Evolutionary conservation across 2,797 vertebrate species (phyloP).

Genomic region (Sebastes miniatus): DNA sequence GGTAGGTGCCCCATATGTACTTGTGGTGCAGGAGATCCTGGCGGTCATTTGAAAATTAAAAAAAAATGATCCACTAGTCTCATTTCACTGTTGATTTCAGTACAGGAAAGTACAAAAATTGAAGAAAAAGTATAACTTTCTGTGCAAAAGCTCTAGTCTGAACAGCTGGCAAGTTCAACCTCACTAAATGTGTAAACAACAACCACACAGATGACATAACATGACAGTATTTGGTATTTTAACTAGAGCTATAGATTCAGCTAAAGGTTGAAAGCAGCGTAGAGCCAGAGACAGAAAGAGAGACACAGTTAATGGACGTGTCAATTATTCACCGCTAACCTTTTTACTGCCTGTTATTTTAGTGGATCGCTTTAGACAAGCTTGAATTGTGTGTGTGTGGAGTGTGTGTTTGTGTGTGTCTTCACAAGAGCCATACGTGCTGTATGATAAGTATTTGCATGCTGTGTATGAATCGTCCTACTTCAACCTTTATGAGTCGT

Average conservation of each 20-base stretch:
- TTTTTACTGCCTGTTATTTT: slow-evolving; percentile 15
- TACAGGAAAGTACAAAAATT: neutral
- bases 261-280: neutral
- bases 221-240: neutral
- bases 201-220: neutral
- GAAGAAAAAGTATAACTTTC: neutral
- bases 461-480: neutral
- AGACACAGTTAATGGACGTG: slow-evolving; percentile 9
- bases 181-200: neutral
- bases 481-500: neutral
- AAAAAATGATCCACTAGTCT: neutral
- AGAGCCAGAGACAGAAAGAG: neutral
- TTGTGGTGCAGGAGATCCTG: neutral
- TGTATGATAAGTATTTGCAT: neutral
- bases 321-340: slow-evolving; percentile 43
- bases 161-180: neutral
- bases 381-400: neutral
- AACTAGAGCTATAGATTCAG: neutral
- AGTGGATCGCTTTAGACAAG: neutral
- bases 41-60: neutral
- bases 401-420: neutral
- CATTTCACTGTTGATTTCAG: neutral
- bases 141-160: neutral
- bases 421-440: neutral
- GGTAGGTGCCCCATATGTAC: neutral